phyloP scores from a whole-genome alignment of 2,888 invertebrate species.

The Drosophila formosana region DNA sequence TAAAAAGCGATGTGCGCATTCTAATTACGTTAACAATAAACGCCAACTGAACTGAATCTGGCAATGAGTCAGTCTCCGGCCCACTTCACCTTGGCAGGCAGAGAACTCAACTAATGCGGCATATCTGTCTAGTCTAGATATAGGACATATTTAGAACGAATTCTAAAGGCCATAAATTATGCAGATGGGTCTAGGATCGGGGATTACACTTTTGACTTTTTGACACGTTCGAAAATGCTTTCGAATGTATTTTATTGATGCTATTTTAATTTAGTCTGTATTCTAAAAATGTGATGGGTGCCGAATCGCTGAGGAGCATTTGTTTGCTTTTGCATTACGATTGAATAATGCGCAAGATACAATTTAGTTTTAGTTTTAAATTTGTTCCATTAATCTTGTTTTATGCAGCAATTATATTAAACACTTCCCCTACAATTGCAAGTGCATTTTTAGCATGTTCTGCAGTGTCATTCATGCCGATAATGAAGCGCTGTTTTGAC shows the following conservation, averaged over 20 bases:
- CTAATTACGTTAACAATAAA: conserved; percentile 74
- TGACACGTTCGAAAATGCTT: conserved; percentile 33
- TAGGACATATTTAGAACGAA: conserved; percentile 12
- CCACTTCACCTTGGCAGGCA: background rate
- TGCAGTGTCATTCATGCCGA: conserved; percentile 39
- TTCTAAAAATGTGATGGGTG: conserved; percentile 27
- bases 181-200: background rate
- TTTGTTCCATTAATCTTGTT: conserved; percentile 35
- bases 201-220: conserved; percentile 9
- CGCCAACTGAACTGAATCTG: conserved; percentile 28
- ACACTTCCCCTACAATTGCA: conserved; percentile 11
- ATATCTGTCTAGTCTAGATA: conserved; percentile 13
- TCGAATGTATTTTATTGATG: conserved; percentile 27
- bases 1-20: conserved; percentile 66
- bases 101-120: background rate
- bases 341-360: conserved; percentile 2
- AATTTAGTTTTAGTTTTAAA: background rate
- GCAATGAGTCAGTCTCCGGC: conserved; percentile 47
- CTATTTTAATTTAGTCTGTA: conserved; percentile 46
- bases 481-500: conserved; percentile 31
- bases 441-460: conserved; percentile 38
- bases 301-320: conserved; percentile 10
- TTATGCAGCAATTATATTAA: conserved; percentile 39
- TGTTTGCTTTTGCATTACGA: conserved; percentile 6
- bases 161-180: conserved; percentile 11